Percentiles rank a stretch among this genome's conserved stretches.
These are phyloP conservation scores for Thymelicus sylvestris DNA, from an alignment of 2,888 invertebrate species.

Conservation along the genomic window DNA sequence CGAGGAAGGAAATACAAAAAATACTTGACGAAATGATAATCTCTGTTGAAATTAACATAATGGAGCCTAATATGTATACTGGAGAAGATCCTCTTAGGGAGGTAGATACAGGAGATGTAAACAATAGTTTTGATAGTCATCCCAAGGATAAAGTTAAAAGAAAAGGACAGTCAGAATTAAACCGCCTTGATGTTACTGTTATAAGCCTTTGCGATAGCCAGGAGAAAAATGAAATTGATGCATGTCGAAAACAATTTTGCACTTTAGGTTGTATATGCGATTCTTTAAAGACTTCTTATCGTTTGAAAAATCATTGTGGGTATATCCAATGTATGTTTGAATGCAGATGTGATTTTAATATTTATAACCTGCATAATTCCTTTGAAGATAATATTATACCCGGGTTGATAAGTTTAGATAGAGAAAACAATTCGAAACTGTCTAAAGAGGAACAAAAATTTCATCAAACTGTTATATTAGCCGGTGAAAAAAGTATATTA, in stretches of 20 bases:
- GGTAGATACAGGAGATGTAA: slow-evolving; percentile 37
- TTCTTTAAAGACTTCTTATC: slow-evolving; percentile 77
- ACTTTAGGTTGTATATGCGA: slow-evolving; percentile 88
- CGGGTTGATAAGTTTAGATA: slow-evolving; percentile 72
- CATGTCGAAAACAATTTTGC: slow-evolving; percentile 84
- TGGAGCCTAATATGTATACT: slow-evolving; percentile 79
- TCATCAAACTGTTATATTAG: slow-evolving; percentile 88
- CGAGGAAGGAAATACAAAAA: slow-evolving; percentile 59
- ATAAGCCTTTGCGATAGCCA: slow-evolving; percentile 76
- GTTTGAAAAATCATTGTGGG: slow-evolving; percentile 86
- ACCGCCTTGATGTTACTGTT: slow-evolving; percentile 87
- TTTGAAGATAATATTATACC: slow-evolving; percentile 57
- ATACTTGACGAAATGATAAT: slow-evolving; percentile 83
- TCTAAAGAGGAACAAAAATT: slow-evolving; percentile 90
- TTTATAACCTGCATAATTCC: slow-evolving; percentile 57
- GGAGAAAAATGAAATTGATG: slow-evolving; percentile 40
- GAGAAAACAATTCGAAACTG: slow-evolving; percentile 80
- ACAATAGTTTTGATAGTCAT: slow-evolving; percentile 42
- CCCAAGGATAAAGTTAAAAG: slow-evolving; percentile 68
- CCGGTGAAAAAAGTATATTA: slow-evolving; percentile 86
- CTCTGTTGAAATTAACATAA: slow-evolving; percentile 85
- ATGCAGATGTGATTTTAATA: slow-evolving; percentile 72
- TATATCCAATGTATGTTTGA: slow-evolving; percentile 85
- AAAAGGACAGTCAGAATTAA: slow-evolving; percentile 76
- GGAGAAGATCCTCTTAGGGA: slow-evolving; percentile 62